A percentile compares a stretch with the other conserved stretches of the same genome.
Evolutionary conservation across 2,113 vertebrate species (phyloP).

Genomic region (Anhinga rufa): DNA sequence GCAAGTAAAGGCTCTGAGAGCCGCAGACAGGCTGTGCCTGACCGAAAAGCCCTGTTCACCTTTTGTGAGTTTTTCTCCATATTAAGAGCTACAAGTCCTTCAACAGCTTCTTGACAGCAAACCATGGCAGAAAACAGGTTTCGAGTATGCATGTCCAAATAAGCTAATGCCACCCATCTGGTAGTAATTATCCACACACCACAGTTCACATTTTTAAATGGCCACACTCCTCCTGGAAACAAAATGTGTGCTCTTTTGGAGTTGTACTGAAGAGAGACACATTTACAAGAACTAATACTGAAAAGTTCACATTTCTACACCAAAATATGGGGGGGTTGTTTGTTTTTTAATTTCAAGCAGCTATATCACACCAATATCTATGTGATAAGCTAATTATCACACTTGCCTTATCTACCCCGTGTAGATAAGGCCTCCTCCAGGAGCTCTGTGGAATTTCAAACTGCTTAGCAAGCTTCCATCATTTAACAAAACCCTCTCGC

Average conservation of each 20-base stretch:
- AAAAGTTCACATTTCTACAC: not conserved
- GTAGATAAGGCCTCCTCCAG: not conserved
- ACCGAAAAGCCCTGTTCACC: not conserved
- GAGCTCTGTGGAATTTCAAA: not conserved
- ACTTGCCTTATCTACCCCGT: not conserved
- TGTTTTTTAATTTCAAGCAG: not conserved
- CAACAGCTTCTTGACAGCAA: not conserved
- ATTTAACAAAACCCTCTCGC: not conserved
- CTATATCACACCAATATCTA: not conserved
- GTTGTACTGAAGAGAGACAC: not conserved
- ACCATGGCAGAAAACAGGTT: not conserved
- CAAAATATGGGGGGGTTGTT: not conserved
- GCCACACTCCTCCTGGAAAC: not conserved
- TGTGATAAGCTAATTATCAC: not conserved
- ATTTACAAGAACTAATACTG: not conserved
- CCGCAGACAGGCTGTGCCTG: not conserved
- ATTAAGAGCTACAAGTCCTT: not conserved
- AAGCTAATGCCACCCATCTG: not conserved
- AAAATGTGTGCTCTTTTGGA: not conserved
- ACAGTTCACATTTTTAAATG: not conserved
- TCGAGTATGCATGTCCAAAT: rapidly evolving
- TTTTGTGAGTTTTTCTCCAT: not conserved
- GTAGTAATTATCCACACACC: not conserved
- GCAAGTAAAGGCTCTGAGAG: not conserved
- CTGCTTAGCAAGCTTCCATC: not conserved